Percentiles rank a stretch among this genome's conserved stretches.
Conservation (phyloP, 2,797 vertebrate genomes). For the Sebastes nivosus region DNA sequence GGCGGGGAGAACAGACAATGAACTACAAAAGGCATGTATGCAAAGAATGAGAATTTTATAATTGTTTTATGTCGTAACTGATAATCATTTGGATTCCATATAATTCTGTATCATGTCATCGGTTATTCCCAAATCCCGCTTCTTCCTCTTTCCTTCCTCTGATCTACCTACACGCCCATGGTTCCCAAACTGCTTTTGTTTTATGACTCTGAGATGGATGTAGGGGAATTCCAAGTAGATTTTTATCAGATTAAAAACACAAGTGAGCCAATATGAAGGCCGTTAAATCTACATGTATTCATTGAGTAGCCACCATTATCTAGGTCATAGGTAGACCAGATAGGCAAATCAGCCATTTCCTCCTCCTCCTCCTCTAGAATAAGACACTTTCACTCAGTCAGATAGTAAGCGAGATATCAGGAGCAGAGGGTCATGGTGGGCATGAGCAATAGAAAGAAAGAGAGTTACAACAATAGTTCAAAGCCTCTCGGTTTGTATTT, state of each 20-base stretch:
- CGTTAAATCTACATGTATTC: conserved; percentile 39
- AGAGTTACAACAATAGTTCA: conserved; percentile 80
- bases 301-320: conserved; percentile 32
- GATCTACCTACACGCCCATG: conserved; percentile 38
- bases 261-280: conserved; percentile 15
- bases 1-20: conserved; percentile 18
- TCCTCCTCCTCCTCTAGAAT: conserved; percentile 31
- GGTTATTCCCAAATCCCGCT: conserved; percentile 29
- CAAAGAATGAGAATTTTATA: conserved; percentile 7
- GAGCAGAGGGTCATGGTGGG: conserved; percentile 45
- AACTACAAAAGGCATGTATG: conserved; percentile 12
- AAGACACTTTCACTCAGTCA: conserved; percentile 63
- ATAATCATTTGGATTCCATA: conserved; percentile 30
- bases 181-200: conserved; percentile 45
- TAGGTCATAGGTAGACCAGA: conserved; percentile 54
- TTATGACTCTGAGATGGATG: conserved; percentile 47
- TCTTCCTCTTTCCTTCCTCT: neutral
- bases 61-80: conserved; percentile 17
- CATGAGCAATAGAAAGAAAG: conserved; percentile 61
- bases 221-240: conserved; percentile 59
- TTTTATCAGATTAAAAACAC: conserved; percentile 63
- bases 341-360: conserved; percentile 38
- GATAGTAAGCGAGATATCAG: conserved; percentile 38
- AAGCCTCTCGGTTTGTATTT: conserved; percentile 78
- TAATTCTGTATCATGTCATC: conserved; percentile 42